Conservation (phyloP, 1,140 invertebrate species). For the Eciton burchellii region DNA sequence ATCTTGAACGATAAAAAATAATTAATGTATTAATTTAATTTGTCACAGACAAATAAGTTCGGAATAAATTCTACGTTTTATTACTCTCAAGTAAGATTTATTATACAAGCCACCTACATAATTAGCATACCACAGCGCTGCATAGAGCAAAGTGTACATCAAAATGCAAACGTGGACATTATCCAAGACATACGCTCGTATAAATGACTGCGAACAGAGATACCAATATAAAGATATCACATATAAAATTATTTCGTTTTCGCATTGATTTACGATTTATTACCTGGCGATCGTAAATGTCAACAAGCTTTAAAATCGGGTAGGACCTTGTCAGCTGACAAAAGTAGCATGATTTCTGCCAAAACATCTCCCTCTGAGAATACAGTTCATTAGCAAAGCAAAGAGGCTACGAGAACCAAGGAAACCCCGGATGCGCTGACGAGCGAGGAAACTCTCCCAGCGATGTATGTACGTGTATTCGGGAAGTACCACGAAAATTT, state of each 20-base stretch:
- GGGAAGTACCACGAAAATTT: conserved; percentile 50
- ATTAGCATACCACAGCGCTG: conserved; percentile 79
- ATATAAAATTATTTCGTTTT: conserved; percentile 12
- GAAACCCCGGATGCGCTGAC: not conserved
- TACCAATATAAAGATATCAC: not conserved
- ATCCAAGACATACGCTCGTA: conserved; percentile 80
- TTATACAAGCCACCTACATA: conserved; percentile 73
- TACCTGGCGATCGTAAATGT: conserved; percentile 79
- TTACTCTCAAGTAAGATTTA: not conserved
- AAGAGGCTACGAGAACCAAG: conserved; percentile 16
- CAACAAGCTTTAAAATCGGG: conserved; percentile 74
- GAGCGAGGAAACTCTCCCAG: not conserved
- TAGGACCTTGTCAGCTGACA: conserved; percentile 69
- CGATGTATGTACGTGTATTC: conserved; percentile 1
- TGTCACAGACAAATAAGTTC: not conserved
- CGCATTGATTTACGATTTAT: not conserved
- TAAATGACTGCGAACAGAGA: conserved; percentile 75
- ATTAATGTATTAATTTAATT: not conserved
- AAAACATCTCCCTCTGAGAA: conserved; percentile 71
- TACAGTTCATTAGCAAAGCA: conserved; percentile 66
- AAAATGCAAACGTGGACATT: conserved; percentile 79
- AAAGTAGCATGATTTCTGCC: conserved; percentile 69
- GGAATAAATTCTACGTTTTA: not conserved
- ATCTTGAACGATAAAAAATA: conserved; percentile 71
- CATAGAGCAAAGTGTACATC: conserved; percentile 80